Evolutionary conservation across 2,113 vertebrate species (phyloP).

Genomic region (Clarias magur): DNA sequence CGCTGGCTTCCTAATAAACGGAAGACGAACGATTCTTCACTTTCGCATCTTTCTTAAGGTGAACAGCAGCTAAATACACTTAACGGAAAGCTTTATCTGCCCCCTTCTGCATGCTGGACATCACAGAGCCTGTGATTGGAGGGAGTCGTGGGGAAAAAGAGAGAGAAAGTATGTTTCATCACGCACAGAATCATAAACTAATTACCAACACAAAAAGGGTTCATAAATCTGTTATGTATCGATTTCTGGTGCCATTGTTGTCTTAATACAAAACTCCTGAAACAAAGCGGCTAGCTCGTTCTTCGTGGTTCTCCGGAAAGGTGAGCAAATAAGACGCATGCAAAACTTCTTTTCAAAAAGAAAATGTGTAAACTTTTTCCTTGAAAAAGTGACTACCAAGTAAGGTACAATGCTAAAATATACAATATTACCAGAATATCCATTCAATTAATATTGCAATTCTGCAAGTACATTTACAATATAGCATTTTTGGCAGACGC

Average conservation of each 20-base stretch:
- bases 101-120: not conserved
- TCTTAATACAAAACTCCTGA: not conserved
- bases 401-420: too few relatives aligned
- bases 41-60: not conserved
- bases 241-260: not conserved
- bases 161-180: not conserved
- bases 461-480: too few relatives aligned
- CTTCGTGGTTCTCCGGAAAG: not conserved
- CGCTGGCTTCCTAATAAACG: not conserved
- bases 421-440: too few relatives aligned
- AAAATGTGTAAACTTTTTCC: not conserved
- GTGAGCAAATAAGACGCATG: not conserved
- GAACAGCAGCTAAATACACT: not conserved
- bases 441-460: too few relatives aligned
- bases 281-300: not conserved
- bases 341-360: not conserved
- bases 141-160: not conserved
- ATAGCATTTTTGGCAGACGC: too few relatives aligned
- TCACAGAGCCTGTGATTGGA: not conserved
- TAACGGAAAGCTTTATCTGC: not conserved
- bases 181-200: not conserved
- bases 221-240: not conserved
- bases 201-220: not conserved
- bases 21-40: not conserved
- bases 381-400: not conserved